Evolutionary conservation across 1,140 invertebrate genomes (phyloP), one percentile per base, ranked within the genome.

Genomic region (Hydropsyche tenuis): DNA sequence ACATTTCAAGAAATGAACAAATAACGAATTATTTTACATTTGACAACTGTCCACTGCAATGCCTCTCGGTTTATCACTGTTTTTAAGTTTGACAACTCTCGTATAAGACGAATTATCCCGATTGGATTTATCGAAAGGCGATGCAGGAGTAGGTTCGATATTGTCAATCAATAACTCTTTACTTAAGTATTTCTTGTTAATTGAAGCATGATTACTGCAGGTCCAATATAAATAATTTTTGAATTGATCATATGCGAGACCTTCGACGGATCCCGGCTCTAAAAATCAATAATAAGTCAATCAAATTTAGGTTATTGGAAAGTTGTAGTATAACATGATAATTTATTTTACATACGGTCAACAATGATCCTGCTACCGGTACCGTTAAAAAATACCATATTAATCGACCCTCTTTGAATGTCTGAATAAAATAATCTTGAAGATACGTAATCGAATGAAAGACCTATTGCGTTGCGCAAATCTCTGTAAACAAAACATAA

Each of bases 391-490:
- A 87, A 86, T n/a, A 95, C 93, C 46, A 88, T 86, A 81, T 93
- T 93, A 75, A 97, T 95, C 64, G 92, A 90, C 60, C 92, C 93
- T 73, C 89, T 84, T 79, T 95, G 92, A 76, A 96, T 94, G 81
- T 96, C 95, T 0, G 94, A 95, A 84, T 94, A 96, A 83, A 93
- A 96, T 18, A 96, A 82, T 53, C 88, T 82, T 69, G 90, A 84
- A 1, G 83, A 84, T 70, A 84, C 83, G 80, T 94, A 94, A 83
- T 95, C 92, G 82, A 91, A 94, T 1, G 92, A 88, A 5, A 97
- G 85, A 27, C 92, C 93, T 78, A 96, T 95, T 2, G 93, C 93
- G 83, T 96, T 95, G 53, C 91, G 85, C 87, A 89, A 81, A 1
- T 88, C 87, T 66, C 86, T 85, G 76, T n/a, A 76, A 76, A 20